Evolutionary conservation across 1,140 invertebrate genomes (phyloP), one percentile per base, ranked within the genome.

Genomic region (Anoplophora glabripennis): DNA sequence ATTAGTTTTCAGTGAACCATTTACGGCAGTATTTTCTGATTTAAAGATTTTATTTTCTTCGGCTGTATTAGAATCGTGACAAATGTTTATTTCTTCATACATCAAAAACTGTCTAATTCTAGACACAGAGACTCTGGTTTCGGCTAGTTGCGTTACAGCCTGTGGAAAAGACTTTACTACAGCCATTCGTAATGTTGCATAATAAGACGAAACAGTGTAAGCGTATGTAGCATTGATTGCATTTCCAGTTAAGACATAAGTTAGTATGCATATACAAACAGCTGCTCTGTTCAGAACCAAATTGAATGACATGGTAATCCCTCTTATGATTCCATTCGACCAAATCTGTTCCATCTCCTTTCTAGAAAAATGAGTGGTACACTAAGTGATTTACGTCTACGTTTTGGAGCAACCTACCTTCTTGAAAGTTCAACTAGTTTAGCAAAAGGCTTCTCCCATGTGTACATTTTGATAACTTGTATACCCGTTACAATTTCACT

Each of bases 391-490:
- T 28, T 2, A 28, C 3, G 5, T 28, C 3, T 28, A 28, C 21
- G 2, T 28, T 28, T 28, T 28, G 5, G 21, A 28, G 21, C 21
- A 28, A 28, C 69, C 47, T 46, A 64, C 52, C 67, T 69, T 65
- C 66, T 56, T n/a, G 28, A 28, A 4, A 40, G 10, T 57, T 59
- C 53, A 7, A 66, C 64, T 14, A 71, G 33, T 60, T 61, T 62
- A 3, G 59, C 46, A 58, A 71, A 71, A 0, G 89, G 88, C 49
- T 86, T 83, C 72, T 94, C 90, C 91, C 91, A 94, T 0, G 87
- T 85, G 69, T 92, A 92, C 91, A 95, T 94, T 77, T 96, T 96
- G 42, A 77, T 77, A 57, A 90, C 85, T 75, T 87, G 81, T 74
- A 92, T 89, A 12, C 86, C 88, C 35, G 78, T 77, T 42, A 91